Conservation (phyloP, 2,113 vertebrate species). For the Barbus barbus region DNA sequence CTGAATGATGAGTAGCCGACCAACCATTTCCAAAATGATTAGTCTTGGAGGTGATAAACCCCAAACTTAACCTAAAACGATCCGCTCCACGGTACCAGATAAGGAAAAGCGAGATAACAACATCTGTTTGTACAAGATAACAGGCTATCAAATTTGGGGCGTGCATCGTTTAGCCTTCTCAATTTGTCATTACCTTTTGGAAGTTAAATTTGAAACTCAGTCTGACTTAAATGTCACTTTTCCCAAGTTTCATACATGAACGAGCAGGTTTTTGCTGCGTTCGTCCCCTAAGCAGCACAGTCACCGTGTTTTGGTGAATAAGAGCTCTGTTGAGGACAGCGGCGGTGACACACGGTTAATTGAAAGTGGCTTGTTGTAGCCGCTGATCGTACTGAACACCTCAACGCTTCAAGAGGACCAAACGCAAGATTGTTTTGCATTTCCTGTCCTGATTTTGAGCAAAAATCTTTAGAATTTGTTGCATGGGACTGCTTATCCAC, state of each 20-base stretch:
- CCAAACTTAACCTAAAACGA: conserved; percentile 30
- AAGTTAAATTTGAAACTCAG: conserved; percentile 56
- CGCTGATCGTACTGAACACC: conserved; percentile 1
- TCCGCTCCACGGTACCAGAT: not conserved
- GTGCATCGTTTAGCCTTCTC: conserved; percentile 31
- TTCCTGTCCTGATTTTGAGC: not conserved
- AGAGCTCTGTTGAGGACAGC: conserved; percentile 14
- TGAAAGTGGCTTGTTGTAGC: too few species aligned
- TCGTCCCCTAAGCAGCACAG: too few species aligned
- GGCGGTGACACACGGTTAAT: too few species aligned
- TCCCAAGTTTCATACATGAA: not conserved
- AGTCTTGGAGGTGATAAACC: conserved; percentile 46
- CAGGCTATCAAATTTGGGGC: conserved; percentile 9
- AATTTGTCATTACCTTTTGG: not conserved
- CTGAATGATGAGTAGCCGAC: conserved; percentile 45
- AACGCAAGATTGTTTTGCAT: not conserved
- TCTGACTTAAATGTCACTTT: conserved; percentile 19
- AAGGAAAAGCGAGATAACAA: conserved; percentile 41
- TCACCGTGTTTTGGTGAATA: conserved; percentile 43
- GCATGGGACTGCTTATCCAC: not conserved
- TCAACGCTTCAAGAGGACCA: not conserved
- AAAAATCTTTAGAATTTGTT: not conserved
- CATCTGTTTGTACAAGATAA: conserved; percentile 45
- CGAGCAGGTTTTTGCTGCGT: not conserved
- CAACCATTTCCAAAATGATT: conserved; percentile 40